Evolutionary conservation across 2,113 vertebrate genomes (phyloP).

Genomic region (Neolamprologus fasciatus): DNA sequence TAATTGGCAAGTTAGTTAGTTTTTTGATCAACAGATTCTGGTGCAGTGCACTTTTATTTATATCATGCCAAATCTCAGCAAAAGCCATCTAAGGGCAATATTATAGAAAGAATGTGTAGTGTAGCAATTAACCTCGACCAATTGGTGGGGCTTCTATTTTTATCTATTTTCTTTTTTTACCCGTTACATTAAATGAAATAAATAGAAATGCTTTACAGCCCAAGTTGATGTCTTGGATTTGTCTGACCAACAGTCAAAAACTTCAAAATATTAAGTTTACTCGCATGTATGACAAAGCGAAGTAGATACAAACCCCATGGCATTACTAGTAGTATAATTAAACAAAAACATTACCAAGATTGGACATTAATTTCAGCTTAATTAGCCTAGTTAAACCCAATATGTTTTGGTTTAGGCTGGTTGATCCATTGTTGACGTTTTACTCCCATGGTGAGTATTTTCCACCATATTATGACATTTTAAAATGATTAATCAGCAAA

Average conservation of each 20-base stretch:
- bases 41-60: not conserved
- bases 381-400: not conserved
- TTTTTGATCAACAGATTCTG: not conserved
- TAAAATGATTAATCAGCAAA: not conserved
- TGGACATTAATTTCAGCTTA: not conserved
- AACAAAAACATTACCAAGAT: not conserved
- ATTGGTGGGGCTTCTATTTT: not conserved
- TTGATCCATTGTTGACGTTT: not conserved
- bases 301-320: not conserved
- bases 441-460: not conserved
- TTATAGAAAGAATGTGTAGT: not conserved
- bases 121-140: not conserved
- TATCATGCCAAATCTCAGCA: not conserved
- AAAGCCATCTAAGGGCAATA: not conserved
- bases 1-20: not conserved
- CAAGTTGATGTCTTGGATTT: not conserved
- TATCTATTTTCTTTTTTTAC: not conserved
- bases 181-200: not conserved
- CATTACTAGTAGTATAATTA: not conserved
- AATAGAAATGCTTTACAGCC: not conserved
- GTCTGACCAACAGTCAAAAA: not conserved
- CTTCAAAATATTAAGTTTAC: not conserved
- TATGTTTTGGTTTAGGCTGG: not conserved
- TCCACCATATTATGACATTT: not conserved
- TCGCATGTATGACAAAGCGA: not conserved